Conservation (phyloP, 2,113 vertebrate species). For the Psephotus haematonotus region DNA sequence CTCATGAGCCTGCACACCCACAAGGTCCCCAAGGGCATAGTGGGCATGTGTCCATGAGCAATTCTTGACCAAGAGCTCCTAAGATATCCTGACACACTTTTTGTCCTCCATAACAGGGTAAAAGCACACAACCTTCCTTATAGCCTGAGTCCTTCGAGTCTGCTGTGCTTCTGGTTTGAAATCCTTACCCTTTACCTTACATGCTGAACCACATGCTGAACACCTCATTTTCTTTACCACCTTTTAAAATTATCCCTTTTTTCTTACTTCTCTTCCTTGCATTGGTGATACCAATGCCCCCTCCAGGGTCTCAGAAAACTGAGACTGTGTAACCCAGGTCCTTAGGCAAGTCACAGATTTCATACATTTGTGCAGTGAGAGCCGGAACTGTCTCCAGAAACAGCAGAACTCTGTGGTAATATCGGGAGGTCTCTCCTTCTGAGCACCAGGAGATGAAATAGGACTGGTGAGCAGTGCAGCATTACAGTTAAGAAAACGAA, state of each 20-base stretch:
- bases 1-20: background rate
- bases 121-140: background rate
- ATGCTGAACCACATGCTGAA: background rate
- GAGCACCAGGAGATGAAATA: background rate
- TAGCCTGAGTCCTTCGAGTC: background rate
- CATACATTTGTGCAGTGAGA: background rate
- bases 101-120: background rate
- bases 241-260: background rate
- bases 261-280: background rate
- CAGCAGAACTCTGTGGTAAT: background rate
- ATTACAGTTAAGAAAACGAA: background rate
- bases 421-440: background rate
- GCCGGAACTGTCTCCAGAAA: background rate
- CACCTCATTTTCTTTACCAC: background rate
- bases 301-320: background rate
- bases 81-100: background rate
- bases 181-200: background rate
- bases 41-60: background rate
- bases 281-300: background rate
- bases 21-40: background rate
- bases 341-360: background rate
- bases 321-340: background rate
- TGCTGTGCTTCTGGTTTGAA: background rate
- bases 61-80: background rate
- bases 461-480: background rate